These are phyloP conservation scores for Potamilus streckersoni DNA, from an alignment of 1,140 invertebrate species.

Conservation along the genomic window DNA sequence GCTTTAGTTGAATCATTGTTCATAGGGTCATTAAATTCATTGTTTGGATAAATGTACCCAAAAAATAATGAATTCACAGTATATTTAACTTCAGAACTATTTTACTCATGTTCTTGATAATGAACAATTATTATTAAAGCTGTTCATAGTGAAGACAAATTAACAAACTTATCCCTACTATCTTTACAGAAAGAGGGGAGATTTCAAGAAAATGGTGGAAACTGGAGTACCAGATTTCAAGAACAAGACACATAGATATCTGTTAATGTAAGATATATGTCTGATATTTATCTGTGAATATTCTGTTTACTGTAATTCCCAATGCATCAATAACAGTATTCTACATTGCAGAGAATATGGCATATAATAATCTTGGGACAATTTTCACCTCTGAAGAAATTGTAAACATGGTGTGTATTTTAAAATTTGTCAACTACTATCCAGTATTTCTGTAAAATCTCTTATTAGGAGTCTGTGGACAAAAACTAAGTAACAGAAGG, in stretches of 20 bases:
- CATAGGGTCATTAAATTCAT: no score
- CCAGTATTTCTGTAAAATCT: no score
- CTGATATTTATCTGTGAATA: background rate
- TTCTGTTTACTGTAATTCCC: no score
- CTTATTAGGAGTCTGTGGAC: no score
- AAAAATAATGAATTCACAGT: background rate
- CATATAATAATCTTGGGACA: no score
- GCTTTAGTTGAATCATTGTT: no score
- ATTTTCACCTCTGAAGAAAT: background rate
- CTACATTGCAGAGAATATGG: no score
- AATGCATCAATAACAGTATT: no score
- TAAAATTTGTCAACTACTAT: background rate
- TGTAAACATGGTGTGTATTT: background rate
- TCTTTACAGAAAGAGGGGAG: slow-evolving; percentile 82
- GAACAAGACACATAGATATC: slow-evolving; percentile 80
- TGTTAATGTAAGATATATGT: slow-evolving; percentile 49
- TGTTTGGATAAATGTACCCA: no score
- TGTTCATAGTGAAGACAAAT: background rate
- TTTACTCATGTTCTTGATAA: background rate
- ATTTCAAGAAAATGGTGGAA: slow-evolving; percentile 89
- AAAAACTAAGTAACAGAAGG: no score
- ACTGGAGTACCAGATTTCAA: slow-evolving; percentile 93
- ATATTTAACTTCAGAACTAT: background rate
- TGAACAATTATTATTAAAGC: background rate
- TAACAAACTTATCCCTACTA: no score